A percentile compares a stretch with the other conserved stretches of the same genome.
Conservation (phyloP, 2,888 invertebrate species). For the Stramonita haemastoma region DNA sequence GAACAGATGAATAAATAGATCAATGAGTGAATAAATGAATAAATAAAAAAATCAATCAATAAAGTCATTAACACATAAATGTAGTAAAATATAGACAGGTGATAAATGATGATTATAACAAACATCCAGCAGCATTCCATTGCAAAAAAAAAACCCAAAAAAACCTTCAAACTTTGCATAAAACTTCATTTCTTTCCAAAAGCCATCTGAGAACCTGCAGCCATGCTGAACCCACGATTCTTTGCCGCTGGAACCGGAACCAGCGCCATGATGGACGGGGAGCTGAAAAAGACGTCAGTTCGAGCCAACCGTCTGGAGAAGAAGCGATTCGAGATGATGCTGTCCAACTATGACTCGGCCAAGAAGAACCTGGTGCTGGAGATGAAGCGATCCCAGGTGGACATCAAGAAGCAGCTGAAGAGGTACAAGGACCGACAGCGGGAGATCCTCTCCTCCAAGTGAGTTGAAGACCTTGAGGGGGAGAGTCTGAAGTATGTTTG, state of each 20-base stretch:
- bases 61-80: too few species aligned
- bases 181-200: too few species aligned
- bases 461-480: not conserved
- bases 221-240: constrained; percentile 17
- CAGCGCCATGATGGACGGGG: constrained; percentile 44
- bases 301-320: constrained; percentile 46
- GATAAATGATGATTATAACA: too few species aligned
- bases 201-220: not conserved
- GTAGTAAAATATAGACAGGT: too few species aligned
- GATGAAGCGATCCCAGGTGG: constrained; percentile 49
- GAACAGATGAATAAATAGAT: too few species aligned
- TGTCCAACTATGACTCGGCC: constrained; percentile 43
- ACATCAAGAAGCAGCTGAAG: constrained; percentile 48
- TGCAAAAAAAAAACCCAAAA: too few species aligned
- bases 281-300: constrained; percentile 45
- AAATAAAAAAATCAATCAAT: too few species aligned
- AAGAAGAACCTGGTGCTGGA: constrained; percentile 47
- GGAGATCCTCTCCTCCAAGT: constrained; percentile 41
- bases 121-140: too few species aligned
- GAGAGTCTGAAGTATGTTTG: too few species aligned
- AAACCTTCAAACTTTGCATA: too few species aligned
- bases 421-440: constrained; percentile 49
- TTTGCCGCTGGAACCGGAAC: constrained; percentile 26
- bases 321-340: constrained; percentile 43
- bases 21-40: too few species aligned